Conservation (phyloP, 1,140 invertebrate genomes). For the Panagrolaimus sp. region DNA sequence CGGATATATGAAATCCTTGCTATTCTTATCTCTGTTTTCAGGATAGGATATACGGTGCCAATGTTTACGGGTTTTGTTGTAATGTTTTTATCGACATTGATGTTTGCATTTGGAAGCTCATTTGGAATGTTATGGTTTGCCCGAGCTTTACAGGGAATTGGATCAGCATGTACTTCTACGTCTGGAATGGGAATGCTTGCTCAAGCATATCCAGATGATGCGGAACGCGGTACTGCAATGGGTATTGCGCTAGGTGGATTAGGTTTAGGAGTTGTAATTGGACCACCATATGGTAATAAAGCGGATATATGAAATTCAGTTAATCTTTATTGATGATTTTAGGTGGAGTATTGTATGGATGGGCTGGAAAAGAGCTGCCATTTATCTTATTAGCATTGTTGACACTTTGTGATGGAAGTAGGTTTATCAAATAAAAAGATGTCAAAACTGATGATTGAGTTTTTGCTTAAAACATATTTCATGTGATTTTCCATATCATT, state of each 20-base stretch:
- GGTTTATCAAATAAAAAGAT: no score
- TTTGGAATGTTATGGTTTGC: conserved; percentile 85
- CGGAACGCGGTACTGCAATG: conserved; percentile 94
- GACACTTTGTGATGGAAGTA: conserved; percentile 85
- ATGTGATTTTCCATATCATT: no score
- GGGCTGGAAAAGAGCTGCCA: conserved; percentile 89
- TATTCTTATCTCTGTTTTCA: no score
- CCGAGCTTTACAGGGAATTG: conserved; percentile 85
- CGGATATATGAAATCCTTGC: no score
- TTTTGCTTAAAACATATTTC: no score
- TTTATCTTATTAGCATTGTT: conserved; percentile 85
- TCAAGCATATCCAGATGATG: conserved; percentile 82
- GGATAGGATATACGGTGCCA: conserved; percentile 95
- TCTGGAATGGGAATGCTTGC: conserved; percentile 94
- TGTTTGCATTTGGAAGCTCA: conserved; percentile 89
- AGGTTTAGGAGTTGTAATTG: conserved; percentile 86
- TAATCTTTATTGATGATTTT: no score
- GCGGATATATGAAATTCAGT: no score
- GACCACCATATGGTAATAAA: conserved; percentile 82
- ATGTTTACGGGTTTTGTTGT: conserved; percentile 98
- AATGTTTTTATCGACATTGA: conserved; percentile 93
- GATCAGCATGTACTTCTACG: conserved; percentile 77
- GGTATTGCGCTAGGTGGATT: conserved; percentile 86
- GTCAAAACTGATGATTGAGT: no score
- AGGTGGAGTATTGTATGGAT: conserved; percentile 96